These are phyloP conservation scores for Hydraecia micacea DNA, from an alignment of 2,888 invertebrate genomes.

Conservation along the genomic window DNA sequence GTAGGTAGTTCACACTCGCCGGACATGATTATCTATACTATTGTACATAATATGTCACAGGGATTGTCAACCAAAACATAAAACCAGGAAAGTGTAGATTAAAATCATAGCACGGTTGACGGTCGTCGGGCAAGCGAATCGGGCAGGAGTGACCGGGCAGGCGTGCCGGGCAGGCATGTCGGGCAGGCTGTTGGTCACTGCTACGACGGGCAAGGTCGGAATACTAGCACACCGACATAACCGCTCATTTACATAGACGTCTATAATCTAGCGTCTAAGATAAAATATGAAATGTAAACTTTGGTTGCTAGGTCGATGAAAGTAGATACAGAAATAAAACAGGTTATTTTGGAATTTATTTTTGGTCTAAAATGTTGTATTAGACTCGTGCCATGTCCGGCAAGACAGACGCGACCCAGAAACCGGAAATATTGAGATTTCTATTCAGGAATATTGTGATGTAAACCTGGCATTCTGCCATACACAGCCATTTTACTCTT, in stretches of 20 bases:
- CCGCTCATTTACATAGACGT: slow-evolving; percentile 45
- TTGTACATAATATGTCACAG: slow-evolving; percentile 17
- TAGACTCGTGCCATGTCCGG: no score
- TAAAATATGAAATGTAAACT: slow-evolving; percentile 14
- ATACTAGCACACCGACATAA: slow-evolving; percentile 33
- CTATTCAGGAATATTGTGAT: neutral
- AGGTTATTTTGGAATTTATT: slow-evolving; percentile 2
- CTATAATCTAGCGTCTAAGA: slow-evolving; percentile 1
- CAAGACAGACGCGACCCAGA: neutral
- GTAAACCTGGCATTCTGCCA: no score
- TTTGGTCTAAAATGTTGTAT: neutral
- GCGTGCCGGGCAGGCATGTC: slow-evolving; percentile 8
- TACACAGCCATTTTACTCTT: neutral
- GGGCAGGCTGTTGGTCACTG: slow-evolving; percentile 41
- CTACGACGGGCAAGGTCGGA: slow-evolving; percentile 34
- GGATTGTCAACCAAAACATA: neutral
- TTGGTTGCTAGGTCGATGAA: slow-evolving; percentile 23
- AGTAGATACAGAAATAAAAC: slow-evolving; percentile 28
- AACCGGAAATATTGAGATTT: neutral
- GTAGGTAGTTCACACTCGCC: neutral
- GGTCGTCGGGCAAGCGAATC: neutral
- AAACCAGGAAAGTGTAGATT: slow-evolving; percentile 13
- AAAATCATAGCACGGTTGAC: slow-evolving; percentile 10
- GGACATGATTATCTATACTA: neutral
- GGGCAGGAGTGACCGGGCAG: slow-evolving; percentile 12